Conservation (phyloP, 2,888 invertebrate species). For the Scaptomyza tumidula region DNA sequence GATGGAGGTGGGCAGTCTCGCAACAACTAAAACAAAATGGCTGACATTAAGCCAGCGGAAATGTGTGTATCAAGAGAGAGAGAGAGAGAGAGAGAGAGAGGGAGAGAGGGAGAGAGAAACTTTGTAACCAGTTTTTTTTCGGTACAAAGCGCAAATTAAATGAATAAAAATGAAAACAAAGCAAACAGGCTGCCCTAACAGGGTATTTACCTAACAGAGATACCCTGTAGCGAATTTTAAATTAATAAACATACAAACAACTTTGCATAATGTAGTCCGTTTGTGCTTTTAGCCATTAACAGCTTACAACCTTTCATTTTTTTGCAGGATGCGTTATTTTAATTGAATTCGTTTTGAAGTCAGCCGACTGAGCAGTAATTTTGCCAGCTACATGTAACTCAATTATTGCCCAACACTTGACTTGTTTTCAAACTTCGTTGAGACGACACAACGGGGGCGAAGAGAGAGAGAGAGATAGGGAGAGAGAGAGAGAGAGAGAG, state of each 20-base stretch:
- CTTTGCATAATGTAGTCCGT: too few relatives aligned
- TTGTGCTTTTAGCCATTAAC: too few relatives aligned
- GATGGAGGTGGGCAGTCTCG: background rate
- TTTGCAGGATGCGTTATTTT: conserved; percentile 4
- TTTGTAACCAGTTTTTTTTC: conserved; percentile 9
- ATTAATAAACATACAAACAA: too few relatives aligned
- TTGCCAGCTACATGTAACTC: conserved; percentile 9
- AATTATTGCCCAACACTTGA: conserved; percentile 29
- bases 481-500: background rate
- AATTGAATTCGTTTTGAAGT: conserved; percentile 4
- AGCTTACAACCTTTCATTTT: background rate
- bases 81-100: conserved; percentile 5
- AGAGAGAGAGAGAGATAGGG: background rate
- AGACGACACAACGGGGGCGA: background rate
- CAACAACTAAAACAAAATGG: conserved; percentile 40
- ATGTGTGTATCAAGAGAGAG: conserved; percentile 11
- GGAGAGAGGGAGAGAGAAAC: conserved; percentile 9
- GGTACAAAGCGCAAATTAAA: conserved; percentile 10
- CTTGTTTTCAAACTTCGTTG: conserved; percentile 9
- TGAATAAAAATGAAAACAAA: conserved; percentile 1
- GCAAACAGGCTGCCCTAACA: background rate
- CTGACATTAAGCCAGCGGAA: conserved; percentile 33
- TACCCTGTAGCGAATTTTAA: conserved; percentile 8
- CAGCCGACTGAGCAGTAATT: conserved; percentile 9
- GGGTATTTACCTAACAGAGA: background rate